Percentiles rank a stretch among this genome's conserved stretches.
Evolutionary conservation across 2,888 invertebrate genomes (phyloP).

Genomic region (Acleris sparsana): DNA sequence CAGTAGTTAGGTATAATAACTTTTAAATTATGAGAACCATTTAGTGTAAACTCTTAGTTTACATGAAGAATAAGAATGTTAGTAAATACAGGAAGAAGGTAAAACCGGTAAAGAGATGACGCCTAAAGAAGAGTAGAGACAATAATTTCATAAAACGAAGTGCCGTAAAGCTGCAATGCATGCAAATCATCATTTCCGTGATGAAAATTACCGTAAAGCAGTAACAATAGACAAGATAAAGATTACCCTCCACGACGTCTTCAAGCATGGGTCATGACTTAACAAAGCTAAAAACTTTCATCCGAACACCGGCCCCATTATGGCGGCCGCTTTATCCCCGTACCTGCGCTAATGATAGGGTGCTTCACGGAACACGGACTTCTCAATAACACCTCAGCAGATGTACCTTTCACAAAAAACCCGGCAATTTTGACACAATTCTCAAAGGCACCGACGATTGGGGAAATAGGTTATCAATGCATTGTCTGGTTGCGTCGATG

Average conservation of each 20-base stretch:
- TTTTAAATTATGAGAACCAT: too few species aligned
- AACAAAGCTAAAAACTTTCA: constrained; percentile 58
- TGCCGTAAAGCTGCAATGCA: neutral
- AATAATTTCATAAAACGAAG: neutral
- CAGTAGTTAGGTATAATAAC: too few species aligned
- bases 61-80: too few species aligned
- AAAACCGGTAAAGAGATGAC: too few species aligned
- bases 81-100: too few species aligned
- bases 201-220: constrained; percentile 42
- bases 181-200: constrained; percentile 32
- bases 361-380: constrained; percentile 51
- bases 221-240: constrained; percentile 42
- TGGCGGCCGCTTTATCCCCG: constrained; percentile 48
- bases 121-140: too few species aligned
- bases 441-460: constrained; percentile 54
- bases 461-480: constrained; percentile 61
- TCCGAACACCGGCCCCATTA: constrained; percentile 56
- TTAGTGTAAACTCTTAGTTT: too few species aligned
- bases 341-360: constrained; percentile 79
- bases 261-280: constrained; percentile 48
- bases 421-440: constrained; percentile 49
- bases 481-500: constrained; percentile 44
- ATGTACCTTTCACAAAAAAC: constrained; percentile 49
- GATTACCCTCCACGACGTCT: constrained; percentile 35
- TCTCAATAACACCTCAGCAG: constrained; percentile 68